Evolutionary conservation across 2,888 invertebrate genomes (phyloP).

Genomic region (Lottia gigantea): DNA sequence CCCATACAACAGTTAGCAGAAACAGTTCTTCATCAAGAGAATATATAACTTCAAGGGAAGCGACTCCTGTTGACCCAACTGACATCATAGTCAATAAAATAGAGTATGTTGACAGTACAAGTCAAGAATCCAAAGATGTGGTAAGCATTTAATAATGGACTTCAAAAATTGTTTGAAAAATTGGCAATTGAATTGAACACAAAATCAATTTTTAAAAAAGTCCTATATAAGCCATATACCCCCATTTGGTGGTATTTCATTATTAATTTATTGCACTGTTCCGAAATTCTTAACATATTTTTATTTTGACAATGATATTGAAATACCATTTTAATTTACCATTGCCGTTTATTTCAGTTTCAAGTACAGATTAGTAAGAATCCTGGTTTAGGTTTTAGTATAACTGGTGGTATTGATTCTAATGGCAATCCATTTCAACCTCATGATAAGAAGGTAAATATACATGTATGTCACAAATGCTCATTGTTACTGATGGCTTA

Average conservation of each 20-base stretch:
- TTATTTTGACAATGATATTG: too few relatives aligned
- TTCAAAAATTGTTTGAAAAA: too few relatives aligned
- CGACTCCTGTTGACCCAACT: slow-evolving; percentile 44
- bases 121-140: slow-evolving; percentile 24
- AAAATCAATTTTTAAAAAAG: too few relatives aligned
- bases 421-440: slow-evolving; percentile 66
- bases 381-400: slow-evolving; percentile 73
- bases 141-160: slow-evolving; percentile 7
- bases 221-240: too few relatives aligned
- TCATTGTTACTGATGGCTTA: too few relatives aligned
- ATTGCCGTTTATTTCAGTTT: slow-evolving; percentile 46
- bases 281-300: too few relatives aligned
- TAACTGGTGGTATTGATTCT: slow-evolving; percentile 70
- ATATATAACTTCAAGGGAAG: slow-evolving; percentile 44
- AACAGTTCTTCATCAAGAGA: slow-evolving; percentile 27
- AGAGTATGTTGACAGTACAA: slow-evolving; percentile 12
- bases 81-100: slow-evolving; percentile 15
- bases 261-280: too few relatives aligned
- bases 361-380: slow-evolving; percentile 71
- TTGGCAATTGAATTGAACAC: too few relatives aligned
- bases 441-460: slow-evolving; percentile 51
- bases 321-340: too few relatives aligned
- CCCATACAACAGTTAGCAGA: slow-evolving; percentile 24
- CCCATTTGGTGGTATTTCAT: too few relatives aligned
- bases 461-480: too few relatives aligned